Conservation (phyloP, 2,888 invertebrate species). For the Clostera curtula region DNA sequence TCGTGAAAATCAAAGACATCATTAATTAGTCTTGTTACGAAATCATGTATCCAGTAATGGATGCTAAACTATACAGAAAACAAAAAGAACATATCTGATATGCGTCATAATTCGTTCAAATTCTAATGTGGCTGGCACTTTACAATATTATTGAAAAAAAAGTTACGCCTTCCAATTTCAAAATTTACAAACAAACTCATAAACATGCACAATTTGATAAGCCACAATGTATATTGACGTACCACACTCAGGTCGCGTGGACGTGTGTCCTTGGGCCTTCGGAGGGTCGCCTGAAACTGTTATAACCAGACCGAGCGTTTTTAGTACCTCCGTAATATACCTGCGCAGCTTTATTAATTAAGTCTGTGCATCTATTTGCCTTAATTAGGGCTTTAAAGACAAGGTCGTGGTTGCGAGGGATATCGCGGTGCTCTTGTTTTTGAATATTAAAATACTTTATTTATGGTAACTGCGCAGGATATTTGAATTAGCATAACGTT, state of each 20-base stretch:
- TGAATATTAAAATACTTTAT: conserved; percentile 21
- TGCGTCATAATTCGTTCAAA: no score
- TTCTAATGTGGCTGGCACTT: no score
- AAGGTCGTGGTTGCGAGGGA: conserved; percentile 26
- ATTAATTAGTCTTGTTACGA: no score
- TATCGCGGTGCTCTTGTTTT: conserved; percentile 23
- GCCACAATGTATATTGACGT: no score
- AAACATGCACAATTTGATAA: no score
- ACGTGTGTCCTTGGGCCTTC: conserved; percentile 21
- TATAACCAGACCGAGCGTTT: conserved; percentile 20
- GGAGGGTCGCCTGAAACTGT: conserved; percentile 20
- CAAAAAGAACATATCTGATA: no score
- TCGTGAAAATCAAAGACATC: no score
- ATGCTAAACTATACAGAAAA: no score
- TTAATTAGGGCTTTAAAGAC: conserved; percentile 27
- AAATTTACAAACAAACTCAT: no score
- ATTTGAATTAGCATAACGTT: conserved; percentile 17
- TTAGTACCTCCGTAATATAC: conserved; percentile 13
- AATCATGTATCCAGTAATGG: no score
- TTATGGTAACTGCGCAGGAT: conserved; percentile 16
- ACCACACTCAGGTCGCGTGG: conserved; percentile 27
- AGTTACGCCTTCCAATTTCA: no score
- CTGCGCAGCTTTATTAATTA: conserved; percentile 27
- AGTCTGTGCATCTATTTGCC: conserved; percentile 33
- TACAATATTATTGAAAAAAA: no score